These are phyloP conservation scores for Myotis brandtii DNA, from an alignment of 2,113 vertebrate genomes.

Conservation along the genomic window DNA sequence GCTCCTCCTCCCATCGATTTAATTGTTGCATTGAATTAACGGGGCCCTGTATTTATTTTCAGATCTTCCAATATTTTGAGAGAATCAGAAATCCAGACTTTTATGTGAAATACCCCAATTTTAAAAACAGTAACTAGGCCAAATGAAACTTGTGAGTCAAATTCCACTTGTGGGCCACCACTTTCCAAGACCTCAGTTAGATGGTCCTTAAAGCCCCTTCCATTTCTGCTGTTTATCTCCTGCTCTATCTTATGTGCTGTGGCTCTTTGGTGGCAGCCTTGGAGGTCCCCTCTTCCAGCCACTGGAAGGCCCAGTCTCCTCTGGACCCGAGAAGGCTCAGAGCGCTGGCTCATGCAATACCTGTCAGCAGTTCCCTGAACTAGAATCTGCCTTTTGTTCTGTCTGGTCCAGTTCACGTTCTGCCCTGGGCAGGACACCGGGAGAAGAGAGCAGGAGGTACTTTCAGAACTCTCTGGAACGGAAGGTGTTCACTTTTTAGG, in stretches of 20 bases:
- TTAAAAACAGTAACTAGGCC: neutral
- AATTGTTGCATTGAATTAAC: neutral
- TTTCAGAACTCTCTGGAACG: slow-evolving; percentile 57
- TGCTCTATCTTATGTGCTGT: neutral
- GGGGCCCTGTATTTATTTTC: neutral
- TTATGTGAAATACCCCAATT: slow-evolving; percentile 1
- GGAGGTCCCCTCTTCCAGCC: neutral
- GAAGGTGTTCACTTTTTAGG: slow-evolving; percentile 28
- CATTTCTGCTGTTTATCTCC: neutral
- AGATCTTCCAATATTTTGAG: slow-evolving; percentile 45
- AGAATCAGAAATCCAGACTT: slow-evolving; percentile 49
- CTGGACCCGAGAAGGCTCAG: neutral
- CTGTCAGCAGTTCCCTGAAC: slow-evolving; percentile 49
- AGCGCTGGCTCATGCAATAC: neutral
- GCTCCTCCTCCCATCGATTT: neutral
- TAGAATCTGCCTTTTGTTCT: slow-evolving; percentile 53
- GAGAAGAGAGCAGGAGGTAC: slow-evolving; percentile 23
- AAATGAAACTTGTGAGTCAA: slow-evolving; percentile 41
- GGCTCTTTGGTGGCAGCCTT: neutral
- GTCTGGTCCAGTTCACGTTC: slow-evolving; percentile 27
- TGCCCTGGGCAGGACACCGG: neutral
- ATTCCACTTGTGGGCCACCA: slow-evolving; percentile 17
- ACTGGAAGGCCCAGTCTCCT: neutral
- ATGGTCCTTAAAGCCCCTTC: neutral
- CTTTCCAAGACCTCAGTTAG: neutral